Evolutionary conservation across 2,797 vertebrate species (phyloP), one percentile per base, ranked within the genome.

Genomic region (Serranus cabrilla): DNA sequence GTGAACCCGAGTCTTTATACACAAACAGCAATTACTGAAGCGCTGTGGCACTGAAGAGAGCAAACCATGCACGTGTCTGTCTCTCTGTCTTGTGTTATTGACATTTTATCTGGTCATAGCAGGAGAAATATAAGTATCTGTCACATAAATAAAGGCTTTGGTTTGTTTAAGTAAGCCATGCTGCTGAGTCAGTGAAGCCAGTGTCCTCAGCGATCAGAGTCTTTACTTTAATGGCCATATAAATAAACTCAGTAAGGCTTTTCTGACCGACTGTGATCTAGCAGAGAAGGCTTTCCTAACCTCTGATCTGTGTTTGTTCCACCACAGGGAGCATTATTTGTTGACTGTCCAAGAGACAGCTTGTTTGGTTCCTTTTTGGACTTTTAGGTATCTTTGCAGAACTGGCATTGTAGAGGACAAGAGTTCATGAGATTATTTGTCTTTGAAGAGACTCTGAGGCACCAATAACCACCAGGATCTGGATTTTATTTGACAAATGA

Each of bases 221-320:
- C 50, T 78, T 73, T 64, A 14, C 69, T 65, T 57, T 46, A 67
- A 54, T 47, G 25, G 25, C 50, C 39, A 25, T 34, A 76, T 62
- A 40, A 72, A 84, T 63, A 55, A 46, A 80, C 52, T 56, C 45
- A 7, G 56, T 16, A 27, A 42, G 25, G 52, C 49, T 61, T 60
- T 57, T 37, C 25, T 13, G 55, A 73, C 42, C 73, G 40, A n/a
- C 13, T 6, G 37, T 45, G 60, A 52, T 13, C 46, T 45, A 21
- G 55, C 55, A 57, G 14, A 55, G 42, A 34, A 37, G 23, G 20
- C 27, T 57, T 68, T n/a, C 52, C 25, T 64, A 60, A 73, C 69
- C 58, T 58, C 60, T 71, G 64, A 55, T 68, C 54, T 74, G 57
- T 47, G 34, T 69, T 63, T 74, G 21, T 51, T n/a, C 60, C 52